Percentiles rank a stretch among this genome's conserved stretches.
phyloP scores from a whole-genome alignment of 1,140 invertebrate genomes.

The Pteromalus puparum region DNA sequence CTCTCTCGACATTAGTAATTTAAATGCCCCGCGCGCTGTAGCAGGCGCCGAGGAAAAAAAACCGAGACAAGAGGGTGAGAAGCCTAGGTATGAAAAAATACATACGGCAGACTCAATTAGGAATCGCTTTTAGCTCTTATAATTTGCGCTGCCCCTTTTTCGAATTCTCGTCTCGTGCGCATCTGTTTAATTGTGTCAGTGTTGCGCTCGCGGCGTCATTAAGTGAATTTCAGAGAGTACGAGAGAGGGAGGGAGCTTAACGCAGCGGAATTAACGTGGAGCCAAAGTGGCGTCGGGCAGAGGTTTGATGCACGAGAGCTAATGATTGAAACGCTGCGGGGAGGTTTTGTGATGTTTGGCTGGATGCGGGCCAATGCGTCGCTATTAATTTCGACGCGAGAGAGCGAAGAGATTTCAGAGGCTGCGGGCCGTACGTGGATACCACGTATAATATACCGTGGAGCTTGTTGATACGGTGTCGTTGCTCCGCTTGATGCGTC shows the following conservation, averaged over 20 bases:
- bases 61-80: not conserved
- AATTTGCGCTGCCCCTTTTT: too few species aligned
- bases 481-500: too few species aligned
- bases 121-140: not conserved
- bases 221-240: not conserved
- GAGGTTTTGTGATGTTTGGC: not conserved
- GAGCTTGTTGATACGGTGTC: too few species aligned
- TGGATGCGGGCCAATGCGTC: not conserved
- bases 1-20: conserved; percentile 16
- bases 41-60: not conserved
- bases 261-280: not conserved
- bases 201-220: not conserved
- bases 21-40: not conserved
- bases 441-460: too few species aligned
- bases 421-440: too few species aligned
- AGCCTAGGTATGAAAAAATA: not conserved
- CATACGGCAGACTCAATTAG: not conserved
- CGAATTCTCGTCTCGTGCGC: too few species aligned
- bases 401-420: not conserved
- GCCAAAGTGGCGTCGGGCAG: not conserved
- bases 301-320: not conserved
- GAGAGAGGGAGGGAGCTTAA: not conserved
- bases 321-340: not conserved
- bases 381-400: not conserved
- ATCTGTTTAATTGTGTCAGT: not conserved